A percentile compares a stretch with the other conserved stretches of the same genome.
These are phyloP conservation scores for Hydrolagus affinis DNA, from an alignment of 2,113 vertebrate genomes.

Conservation along the genomic window DNA sequence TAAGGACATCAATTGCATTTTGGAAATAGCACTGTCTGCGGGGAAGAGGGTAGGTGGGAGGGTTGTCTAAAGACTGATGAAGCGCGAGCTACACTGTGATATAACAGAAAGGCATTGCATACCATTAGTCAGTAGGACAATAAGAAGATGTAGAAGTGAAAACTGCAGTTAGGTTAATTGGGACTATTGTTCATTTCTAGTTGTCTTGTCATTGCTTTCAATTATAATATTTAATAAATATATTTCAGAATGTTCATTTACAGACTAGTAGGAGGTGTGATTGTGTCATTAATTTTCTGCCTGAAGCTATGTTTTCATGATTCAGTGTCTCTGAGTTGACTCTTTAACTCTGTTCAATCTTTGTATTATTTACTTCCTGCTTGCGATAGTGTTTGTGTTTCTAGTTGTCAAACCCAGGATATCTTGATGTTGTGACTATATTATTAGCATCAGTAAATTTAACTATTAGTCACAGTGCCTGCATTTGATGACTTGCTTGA, in stretches of 20 bases:
- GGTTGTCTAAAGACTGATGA: neutral
- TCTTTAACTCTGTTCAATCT: neutral
- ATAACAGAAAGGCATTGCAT: neutral
- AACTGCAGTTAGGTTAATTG: neutral
- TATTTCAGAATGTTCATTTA: neutral
- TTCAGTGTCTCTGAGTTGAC: neutral
- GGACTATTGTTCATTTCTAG: neutral
- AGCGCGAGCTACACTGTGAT: neutral
- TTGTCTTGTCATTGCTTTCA: neutral
- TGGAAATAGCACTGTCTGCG: neutral
- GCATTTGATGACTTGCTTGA: neutral
- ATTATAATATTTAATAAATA: neutral
- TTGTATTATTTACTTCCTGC: neutral
- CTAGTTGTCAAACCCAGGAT: slow-evolving; percentile 1
- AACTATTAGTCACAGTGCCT: slow-evolving; percentile 22
- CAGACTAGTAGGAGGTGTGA: neutral
- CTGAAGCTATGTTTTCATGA: neutral
- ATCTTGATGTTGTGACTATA: neutral
- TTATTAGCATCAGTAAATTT: neutral
- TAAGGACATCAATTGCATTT: too few relatives aligned
- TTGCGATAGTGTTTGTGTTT: neutral
- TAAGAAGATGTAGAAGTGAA: neutral
- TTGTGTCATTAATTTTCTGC: neutral
- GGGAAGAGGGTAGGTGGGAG: too few relatives aligned
- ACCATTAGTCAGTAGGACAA: neutral